These are phyloP conservation scores for Coccyzus lansbergi DNA, from an alignment of 2,797 vertebrate species.

Conservation along the genomic window DNA sequence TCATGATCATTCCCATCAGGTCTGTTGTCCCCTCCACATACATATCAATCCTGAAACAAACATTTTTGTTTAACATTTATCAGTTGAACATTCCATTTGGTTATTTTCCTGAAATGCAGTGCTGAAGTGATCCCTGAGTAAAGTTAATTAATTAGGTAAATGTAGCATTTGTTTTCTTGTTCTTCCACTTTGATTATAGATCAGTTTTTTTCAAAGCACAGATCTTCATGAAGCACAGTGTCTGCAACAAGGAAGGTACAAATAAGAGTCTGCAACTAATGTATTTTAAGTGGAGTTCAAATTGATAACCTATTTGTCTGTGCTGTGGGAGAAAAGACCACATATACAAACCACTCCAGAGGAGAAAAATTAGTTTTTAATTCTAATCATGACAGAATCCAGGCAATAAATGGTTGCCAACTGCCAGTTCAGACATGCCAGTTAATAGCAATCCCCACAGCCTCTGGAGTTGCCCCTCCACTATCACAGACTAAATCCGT, in stretches of 20 bases:
- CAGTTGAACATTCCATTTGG: neutral
- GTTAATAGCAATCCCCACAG: neutral
- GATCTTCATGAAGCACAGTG: neutral
- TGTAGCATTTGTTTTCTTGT: neutral
- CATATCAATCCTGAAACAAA: conserved; percentile 87
- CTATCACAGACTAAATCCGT: neutral
- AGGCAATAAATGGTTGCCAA: neutral
- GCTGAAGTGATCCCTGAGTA: neutral
- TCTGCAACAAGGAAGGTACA: neutral
- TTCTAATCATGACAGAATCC: neutral
- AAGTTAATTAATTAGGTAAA: neutral
- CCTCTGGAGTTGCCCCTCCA: neutral
- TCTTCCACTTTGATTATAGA: neutral
- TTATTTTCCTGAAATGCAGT: neutral
- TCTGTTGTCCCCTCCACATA: conserved; percentile 86
- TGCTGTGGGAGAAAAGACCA: neutral
- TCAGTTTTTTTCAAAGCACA: neutral
- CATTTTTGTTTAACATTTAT: neutral
- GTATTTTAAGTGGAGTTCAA: neutral
- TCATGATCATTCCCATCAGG: conserved; percentile 82
- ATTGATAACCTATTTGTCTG: neutral
- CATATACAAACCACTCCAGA: neutral
- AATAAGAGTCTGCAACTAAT: neutral
- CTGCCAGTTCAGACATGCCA: neutral
- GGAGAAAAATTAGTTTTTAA: neutral